Base-by-base conservation (phyloP, 2,888 invertebrate species). In the Falcaria lacertinaria region DNA sequence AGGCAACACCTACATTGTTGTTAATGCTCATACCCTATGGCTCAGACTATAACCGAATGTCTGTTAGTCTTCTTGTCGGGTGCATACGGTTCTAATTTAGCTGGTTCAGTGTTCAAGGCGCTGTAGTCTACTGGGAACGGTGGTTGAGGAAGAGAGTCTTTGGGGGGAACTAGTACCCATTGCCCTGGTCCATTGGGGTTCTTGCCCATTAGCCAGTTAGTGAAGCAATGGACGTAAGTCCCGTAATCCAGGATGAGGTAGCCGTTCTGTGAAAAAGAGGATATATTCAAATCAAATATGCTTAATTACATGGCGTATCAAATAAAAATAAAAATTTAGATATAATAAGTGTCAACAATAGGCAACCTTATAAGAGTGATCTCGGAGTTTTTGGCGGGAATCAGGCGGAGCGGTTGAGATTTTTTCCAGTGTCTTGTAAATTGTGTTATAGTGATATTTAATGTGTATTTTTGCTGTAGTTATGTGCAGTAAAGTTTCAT, bases 111-210 rank as follows among this genome's bases (percentile, higher is more conserved):
- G 80, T 93, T 94, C 51, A 94, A 86, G 17, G 94, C 94, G 63
- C 93, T 93, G 79, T 94, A 94, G 85, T 94, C 94, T 41, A 94
- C 93, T 2, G 94, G 94, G 69, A 94, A 94, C 8, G 92, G 91
- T 1, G 91, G 91, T 41, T 89, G 85, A 0, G 89, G 90, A 8
- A 90, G 70, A 15, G 90, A 79, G 53, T 84, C 89, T 54, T 90
- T 90, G 1, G 91, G 87, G 4, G 91, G 91, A 14, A 94, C 94
- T 22, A 94, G 90, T 38, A 94, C 90, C 90, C 92, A 94, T 61
- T 94, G 94, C 0, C 94, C 94, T 0, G 94, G 94, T 0, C 94
- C 94, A 67, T 94, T 94, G 4, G 94, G 94, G 60, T 93, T 92
- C 67, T 93, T 91, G 3, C 93, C 94, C 74, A 94, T 90, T 52